Base-by-base conservation (phyloP, 30 jellyfish, hydroid and myxozoan species). In the Aurelia sp. region DNA sequence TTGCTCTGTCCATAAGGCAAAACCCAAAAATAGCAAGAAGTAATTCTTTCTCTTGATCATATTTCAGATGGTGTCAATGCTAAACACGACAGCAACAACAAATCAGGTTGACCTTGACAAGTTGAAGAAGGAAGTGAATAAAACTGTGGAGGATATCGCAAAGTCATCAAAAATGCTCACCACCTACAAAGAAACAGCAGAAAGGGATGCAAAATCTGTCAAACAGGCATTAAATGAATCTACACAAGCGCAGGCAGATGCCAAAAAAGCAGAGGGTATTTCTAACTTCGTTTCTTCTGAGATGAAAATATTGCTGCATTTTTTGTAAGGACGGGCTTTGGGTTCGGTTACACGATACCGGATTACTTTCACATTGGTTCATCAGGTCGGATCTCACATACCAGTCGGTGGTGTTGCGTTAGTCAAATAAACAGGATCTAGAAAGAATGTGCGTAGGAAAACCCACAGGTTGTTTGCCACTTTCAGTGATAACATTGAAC, bases 151-250 rank as follows among this genome's bases (percentile, higher is more conserved):
- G n/a, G 90, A 81, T 30, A 62, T 92, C 62, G 71, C 62, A 52
- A 65, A 73, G 23, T 67, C 94, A 17, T 75, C 71, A 31, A 51
- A 30, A 7, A 18, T 64, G 18, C 69, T 92, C 84, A 86, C 82
- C 17, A 76, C 48, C 21, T 92, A 92, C 73, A 83, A 86, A 73
- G 62, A 73, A 35, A 55, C 20, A 73, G 97, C 98, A 8, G 78
- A 55, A 21, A 83, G 16, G 21, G 98, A 92, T 59, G 95, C 93
- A 10, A 73, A 59, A 7, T 66, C 95, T 8, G 92, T 92, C 40
- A 85, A 92, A 19, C 58, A 77, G 13, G 89, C 96, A 4, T 55
- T 74, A 51, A 44, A 33, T 7, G 85, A 70, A 70, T 41, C 92
- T 16, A 71, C 71, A 70, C 92, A 70, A 68, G 92, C 92, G 7